Conservation (phyloP, 2,888 invertebrate species). For the Coremacera marginata region DNA sequence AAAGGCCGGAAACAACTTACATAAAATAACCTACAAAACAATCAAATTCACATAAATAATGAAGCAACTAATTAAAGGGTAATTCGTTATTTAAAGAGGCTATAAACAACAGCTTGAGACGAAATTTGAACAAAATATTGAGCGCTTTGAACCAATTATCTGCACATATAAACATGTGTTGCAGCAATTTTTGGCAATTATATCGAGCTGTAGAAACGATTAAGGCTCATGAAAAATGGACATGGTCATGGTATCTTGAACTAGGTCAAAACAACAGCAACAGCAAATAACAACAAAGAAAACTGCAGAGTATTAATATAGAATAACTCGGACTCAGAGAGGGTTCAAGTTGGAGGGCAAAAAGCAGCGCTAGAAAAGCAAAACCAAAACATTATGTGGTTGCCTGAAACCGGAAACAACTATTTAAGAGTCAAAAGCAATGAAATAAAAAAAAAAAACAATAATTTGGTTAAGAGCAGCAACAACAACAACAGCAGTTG, state of each 20-base stretch:
- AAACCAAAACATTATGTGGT: background rate
- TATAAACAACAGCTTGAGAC: background rate
- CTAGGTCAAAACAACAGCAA: background rate
- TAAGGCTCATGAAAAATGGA: background rate
- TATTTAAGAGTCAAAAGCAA: background rate
- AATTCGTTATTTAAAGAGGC: background rate
- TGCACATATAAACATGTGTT: too few species aligned
- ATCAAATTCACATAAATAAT: too few species aligned
- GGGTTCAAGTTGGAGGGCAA: background rate
- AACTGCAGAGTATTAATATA: background rate
- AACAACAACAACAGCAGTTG: too few species aligned
- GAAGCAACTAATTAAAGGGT: background rate
- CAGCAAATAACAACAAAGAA: background rate
- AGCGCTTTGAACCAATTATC: too few species aligned
- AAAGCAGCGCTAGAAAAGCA: background rate
- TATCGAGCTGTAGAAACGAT: background rate
- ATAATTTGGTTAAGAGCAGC: background rate
- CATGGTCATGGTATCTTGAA: constrained; percentile 13
- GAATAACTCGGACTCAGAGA: background rate
- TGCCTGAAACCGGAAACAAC: background rate
- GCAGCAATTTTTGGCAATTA: background rate
- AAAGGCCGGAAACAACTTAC: too few species aligned
- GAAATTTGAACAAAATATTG: background rate
- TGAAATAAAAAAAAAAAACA: background rate
- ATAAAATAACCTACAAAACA: too few species aligned